Percentiles rank a stretch among this genome's conserved stretches.
Conservation (phyloP, 2,888 invertebrate genomes). For the Acronicta alni region DNA sequence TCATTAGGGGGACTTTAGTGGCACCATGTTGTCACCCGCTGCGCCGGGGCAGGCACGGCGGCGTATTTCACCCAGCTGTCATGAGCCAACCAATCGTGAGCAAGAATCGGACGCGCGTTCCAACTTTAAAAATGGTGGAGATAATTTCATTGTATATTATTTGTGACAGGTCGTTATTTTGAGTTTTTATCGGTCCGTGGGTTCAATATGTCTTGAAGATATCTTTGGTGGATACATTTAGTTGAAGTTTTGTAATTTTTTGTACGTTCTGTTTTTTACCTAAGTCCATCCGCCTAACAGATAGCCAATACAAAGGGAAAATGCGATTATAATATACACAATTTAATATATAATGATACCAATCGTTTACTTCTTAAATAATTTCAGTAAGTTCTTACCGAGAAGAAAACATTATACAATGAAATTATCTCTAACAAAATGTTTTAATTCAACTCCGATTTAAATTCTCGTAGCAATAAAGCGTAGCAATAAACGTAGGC, state of each 20-base stretch:
- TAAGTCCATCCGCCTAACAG: slow-evolving; percentile 2
- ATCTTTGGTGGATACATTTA: slow-evolving; percentile 62
- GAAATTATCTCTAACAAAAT: no score
- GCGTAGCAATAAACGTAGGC: no score
- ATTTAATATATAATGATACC: no score
- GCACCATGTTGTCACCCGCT: slow-evolving; percentile 87
- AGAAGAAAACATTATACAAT: no score
- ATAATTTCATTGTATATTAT: slow-evolving; percentile 89
- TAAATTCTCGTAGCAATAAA: no score
- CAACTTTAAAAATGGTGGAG: slow-evolving; percentile 87
- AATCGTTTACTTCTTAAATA: no score
- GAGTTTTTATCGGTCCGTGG: slow-evolving; percentile 82
- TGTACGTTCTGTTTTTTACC: slow-evolving; percentile 21
- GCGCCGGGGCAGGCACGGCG: slow-evolving; percentile 78
- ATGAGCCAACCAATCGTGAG: slow-evolving; percentile 79
- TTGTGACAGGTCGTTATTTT: slow-evolving; percentile 89
- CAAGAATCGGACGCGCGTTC: slow-evolving; percentile 73
- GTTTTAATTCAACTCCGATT: no score
- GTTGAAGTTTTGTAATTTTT: slow-evolving; percentile 55
- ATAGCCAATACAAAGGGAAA: no score
- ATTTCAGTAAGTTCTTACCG: no score
- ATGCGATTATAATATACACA: no score
- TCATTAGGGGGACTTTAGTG: slow-evolving; percentile 87
- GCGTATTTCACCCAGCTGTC: slow-evolving; percentile 88
- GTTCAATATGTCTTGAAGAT: slow-evolving; percentile 81